Conservation (phyloP, 2,888 invertebrate species). For the Rhagonycha fulva region DNA sequence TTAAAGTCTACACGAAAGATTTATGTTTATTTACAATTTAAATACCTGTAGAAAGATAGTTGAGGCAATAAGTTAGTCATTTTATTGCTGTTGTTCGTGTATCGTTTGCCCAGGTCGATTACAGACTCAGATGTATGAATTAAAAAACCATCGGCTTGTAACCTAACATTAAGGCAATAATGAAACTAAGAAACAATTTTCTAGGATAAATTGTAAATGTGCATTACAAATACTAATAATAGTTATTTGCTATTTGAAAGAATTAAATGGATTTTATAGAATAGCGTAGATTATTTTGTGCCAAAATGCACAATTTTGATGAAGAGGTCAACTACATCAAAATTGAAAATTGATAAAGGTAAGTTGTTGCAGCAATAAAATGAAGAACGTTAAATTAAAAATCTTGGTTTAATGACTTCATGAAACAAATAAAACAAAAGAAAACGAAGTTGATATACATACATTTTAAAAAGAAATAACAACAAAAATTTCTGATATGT, state of each 20-base stretch:
- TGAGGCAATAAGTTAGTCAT: neutral
- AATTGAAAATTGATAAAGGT: neutral
- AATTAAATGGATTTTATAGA: neutral
- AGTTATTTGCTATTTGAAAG: neutral
- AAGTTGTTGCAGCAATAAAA: neutral
- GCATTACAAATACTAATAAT: neutral
- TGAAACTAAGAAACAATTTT: neutral
- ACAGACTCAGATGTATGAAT: neutral
- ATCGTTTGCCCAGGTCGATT: neutral
- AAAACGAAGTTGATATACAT: neutral
- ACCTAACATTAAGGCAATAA: neutral
- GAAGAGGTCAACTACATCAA: neutral
- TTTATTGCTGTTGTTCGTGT: neutral
- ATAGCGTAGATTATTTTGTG: neutral
- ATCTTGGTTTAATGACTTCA: neutral
- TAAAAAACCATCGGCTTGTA: neutral
- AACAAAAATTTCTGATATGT: neutral
- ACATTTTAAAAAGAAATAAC: neutral
- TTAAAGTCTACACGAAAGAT: neutral
- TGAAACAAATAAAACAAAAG: neutral
- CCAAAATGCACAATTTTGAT: neutral
- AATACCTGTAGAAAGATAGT: neutral
- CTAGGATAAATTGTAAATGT: neutral
- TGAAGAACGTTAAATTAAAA: neutral
- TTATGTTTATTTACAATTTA: neutral